Conservation (phyloP, 2,113 vertebrate genomes). For the Apeltes quadracus region DNA sequence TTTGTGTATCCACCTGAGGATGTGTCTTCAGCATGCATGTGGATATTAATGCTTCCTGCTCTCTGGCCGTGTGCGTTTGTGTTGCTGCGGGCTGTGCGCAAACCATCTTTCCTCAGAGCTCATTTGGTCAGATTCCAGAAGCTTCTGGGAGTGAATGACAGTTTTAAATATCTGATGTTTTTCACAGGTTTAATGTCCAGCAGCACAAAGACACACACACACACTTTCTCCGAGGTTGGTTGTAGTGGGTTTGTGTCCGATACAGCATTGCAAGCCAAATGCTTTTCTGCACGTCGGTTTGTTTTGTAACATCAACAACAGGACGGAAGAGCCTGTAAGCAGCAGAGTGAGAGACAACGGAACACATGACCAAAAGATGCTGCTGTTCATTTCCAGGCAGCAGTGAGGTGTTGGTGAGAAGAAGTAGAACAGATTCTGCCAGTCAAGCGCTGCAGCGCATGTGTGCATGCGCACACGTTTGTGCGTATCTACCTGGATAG, state of each 20-base stretch:
- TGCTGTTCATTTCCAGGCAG: background rate
- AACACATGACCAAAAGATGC: background rate
- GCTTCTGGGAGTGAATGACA: constrained; percentile 2
- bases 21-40: constrained; percentile 16
- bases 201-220: background rate
- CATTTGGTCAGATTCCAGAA: constrained; percentile 20
- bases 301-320: background rate
- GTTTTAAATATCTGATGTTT: constrained; percentile 2
- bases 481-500: background rate
- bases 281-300: background rate
- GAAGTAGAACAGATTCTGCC: background rate
- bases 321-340: background rate
- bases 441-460: background rate
- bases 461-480: too few relatives aligned
- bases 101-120: constrained; percentile 37
- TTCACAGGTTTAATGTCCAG: background rate
- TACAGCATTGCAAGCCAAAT: background rate
- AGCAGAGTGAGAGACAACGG: background rate
- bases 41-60: background rate
- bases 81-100: constrained; percentile 26
- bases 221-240: background rate
- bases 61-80: constrained; percentile 17
- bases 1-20: background rate
- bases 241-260: background rate
- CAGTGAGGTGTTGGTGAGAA: background rate